A percentile compares a stretch with the other conserved stretches of the same genome.
Conservation (phyloP, 2,888 invertebrate genomes). For the Coleophora deauratella region DNA sequence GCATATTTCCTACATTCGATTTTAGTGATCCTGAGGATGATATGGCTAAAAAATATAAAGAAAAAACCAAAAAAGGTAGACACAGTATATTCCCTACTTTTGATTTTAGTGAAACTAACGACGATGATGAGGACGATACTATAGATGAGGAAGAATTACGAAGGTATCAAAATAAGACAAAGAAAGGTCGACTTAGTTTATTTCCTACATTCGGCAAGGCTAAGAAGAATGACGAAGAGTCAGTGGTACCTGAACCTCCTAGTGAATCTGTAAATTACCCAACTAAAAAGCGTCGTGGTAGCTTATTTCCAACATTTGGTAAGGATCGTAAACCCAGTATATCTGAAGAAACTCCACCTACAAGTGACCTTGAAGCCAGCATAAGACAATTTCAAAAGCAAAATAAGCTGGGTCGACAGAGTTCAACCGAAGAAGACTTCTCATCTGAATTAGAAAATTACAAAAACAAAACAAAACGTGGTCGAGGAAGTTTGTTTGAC, state of each 20-base stretch:
- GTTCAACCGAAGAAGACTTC: constrained; percentile 41
- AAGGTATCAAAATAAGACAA: constrained; percentile 56
- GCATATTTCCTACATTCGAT: constrained; percentile 60
- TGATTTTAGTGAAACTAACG: constrained; percentile 46
- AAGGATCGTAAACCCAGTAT: constrained; percentile 52
- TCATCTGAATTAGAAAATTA: constrained; percentile 52
- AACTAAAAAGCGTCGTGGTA: constrained; percentile 51
- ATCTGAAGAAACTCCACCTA: constrained; percentile 26
- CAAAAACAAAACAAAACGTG: constrained; percentile 51
- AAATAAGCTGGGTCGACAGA: constrained; percentile 42
- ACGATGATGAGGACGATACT: constrained; percentile 50
- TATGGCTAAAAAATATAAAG: constrained; percentile 44
- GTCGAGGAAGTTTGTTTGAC: constrained; percentile 61
- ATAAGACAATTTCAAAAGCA: constrained; percentile 55
- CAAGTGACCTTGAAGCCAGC: constrained; percentile 52
- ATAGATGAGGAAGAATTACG: constrained; percentile 58
- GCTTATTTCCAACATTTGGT: constrained; percentile 60
- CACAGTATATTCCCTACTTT: constrained; percentile 61
- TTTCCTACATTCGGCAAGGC: constrained; percentile 59
- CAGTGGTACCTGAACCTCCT: constrained; percentile 56
- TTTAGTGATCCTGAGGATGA: constrained; percentile 55
- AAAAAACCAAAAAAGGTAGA: constrained; percentile 50
- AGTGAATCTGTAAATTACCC: constrained; percentile 61
- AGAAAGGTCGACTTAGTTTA: constrained; percentile 54
- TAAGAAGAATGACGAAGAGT: constrained; percentile 49